Evolutionary conservation across 2,113 vertebrate species (phyloP).

Genomic region (Brachyhypopomus occidentalis): DNA sequence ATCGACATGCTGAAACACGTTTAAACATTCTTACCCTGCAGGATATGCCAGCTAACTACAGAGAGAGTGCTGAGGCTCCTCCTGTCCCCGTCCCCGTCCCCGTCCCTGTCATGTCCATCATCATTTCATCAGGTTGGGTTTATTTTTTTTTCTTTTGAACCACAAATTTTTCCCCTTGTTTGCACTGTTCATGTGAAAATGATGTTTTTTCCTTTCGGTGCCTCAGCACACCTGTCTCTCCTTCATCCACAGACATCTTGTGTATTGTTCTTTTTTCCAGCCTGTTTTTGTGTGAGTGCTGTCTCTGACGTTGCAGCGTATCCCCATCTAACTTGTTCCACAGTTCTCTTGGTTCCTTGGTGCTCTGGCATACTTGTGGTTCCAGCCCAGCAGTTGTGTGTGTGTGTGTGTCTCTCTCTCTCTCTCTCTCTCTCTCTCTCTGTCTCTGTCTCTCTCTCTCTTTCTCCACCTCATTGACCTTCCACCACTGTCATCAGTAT

Average conservation of each 20-base stretch:
- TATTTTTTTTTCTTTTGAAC: no score
- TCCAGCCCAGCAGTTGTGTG: not conserved
- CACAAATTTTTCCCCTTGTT: not conserved
- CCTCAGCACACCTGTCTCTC: not conserved
- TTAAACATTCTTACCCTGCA: not conserved
- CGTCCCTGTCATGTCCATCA: no score
- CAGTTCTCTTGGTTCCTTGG: not conserved
- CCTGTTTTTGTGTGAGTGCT: not conserved
- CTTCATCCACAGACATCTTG: not conserved
- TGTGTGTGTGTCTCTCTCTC: not conserved
- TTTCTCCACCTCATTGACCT: slow-evolving; percentile 39
- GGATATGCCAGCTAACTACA: not conserved
- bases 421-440: slow-evolving; percentile 15
- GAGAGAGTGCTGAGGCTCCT: not conserved
- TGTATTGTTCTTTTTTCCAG: not conserved
- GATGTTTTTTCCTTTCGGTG: not conserved
- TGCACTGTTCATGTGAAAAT: not conserved
- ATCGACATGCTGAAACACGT: not conserved
- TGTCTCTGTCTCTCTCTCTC: slow-evolving; percentile 36
- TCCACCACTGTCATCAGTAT: slow-evolving; percentile 15
- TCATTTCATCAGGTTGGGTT: no score
- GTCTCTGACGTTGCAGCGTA: no score
- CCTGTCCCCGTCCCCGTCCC: no score
- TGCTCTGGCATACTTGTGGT: not conserved
- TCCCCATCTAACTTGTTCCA: not conserved